Evolutionary conservation across 2,113 vertebrate species (phyloP), one percentile per base, ranked within the genome.

Genomic region (Alexandromys fortis): DNA sequence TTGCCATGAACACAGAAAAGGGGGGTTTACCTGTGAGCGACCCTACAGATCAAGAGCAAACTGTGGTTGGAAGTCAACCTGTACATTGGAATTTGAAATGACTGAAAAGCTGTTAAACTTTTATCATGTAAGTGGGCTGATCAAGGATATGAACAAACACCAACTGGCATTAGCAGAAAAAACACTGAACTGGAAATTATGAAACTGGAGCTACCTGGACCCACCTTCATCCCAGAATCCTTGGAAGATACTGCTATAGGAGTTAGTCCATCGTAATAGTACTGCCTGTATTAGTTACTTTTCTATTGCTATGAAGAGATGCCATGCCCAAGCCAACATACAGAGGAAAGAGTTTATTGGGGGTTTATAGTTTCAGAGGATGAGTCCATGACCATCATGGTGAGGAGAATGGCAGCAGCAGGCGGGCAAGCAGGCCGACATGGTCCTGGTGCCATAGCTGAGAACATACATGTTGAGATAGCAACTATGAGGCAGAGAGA

Each of bases 101-200:
- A 95, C 99, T 73, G 97, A 98, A 58, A 98, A 98, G 17, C 98
- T 98, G 0, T 97, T 99, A 16, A 98, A 98, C 42, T 88, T 98
- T 38, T 98, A 97, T 58, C 95, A 89, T 10, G 6, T 98, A 28
- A 93, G 94, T 2, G 91, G 98, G 13, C 38, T 92, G 67, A 97
- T 98, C 17, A 91, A 95, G 30, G 98, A 98, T 68, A 67, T 98
- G 21, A 99, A 98, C 0, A 98, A 98, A 73, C 98, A 98, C 28
- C 5, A 95, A 13, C 98, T 98, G 0, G 28, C 5, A 98, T 99
- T 81, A 92, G 91, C 16, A 77, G 7, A 24, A 98, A 93, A 83
- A 35, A 11, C 75, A 96, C 98, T 11, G 94, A 97, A 0, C 88
- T 98, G 73, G 94, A 98, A 97, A 98, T 98, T 3, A 98, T 93